Evolutionary conservation across 2,113 vertebrate genomes (phyloP), one percentile per base, ranked within the genome.

Genomic region (Entomyzon cyanotis): DNA sequence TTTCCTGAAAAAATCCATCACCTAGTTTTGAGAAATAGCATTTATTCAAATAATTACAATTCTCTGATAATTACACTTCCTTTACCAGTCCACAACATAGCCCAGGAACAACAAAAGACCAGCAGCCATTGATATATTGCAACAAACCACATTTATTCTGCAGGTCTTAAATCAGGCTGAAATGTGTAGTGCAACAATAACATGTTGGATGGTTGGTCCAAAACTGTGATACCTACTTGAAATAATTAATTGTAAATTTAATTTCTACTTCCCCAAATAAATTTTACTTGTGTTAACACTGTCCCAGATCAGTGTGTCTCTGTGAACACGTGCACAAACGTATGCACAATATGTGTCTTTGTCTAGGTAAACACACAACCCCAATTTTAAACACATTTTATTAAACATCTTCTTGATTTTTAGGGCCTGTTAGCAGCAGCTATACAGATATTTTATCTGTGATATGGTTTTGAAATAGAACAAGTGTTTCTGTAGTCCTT

Each of bases 81-180:
- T 62, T 49, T 78, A 31, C 31, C 47, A 77, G 58, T 80, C 63
- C 33, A 95, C 23, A 78, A 53, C 31, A 63, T 24, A 30, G 37
- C 18, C 86, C 28, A 93, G 31, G 68, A 71, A 79, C 31, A 81
- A 77, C 25, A 88, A 70, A 41, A 89, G 20, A 90, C 46, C 39
- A 90, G 58, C 56, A 97, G 70, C 41, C 53, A 55, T 74, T 84
- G 58, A 44, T 27, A 52, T 25, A 84, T 24, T 86, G 64, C 49
- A 86, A 75, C 35, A 94, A 65, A 78, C 56, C 46, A 84, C 56
- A 95, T 91, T 89, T 93, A 74, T 89, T 74, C 56, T 90, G 74
- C 55, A 90, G 44, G 65, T 87, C 68, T 83, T 75, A 56, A 33
- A 64, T 84, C 70, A 87, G 35, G 49, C 89, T 75, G 74, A 73